phyloP scores from a whole-genome alignment of 1,140 invertebrate genomes.

The Lasioglossum baleicum region DNA sequence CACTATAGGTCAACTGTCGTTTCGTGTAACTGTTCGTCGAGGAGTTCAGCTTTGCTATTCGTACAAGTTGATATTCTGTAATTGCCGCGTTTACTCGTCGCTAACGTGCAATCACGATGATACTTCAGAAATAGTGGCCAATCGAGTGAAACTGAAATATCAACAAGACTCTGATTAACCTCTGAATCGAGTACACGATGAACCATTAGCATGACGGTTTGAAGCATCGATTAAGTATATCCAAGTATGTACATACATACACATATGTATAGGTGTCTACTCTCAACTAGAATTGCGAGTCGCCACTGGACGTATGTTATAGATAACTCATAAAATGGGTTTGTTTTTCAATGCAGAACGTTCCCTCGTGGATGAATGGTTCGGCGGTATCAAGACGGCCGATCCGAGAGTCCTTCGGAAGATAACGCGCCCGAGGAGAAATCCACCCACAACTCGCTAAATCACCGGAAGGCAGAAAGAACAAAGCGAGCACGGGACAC shows the following conservation, averaged over 20 bases:
- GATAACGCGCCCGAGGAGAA: constrained; percentile 28
- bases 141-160: constrained; percentile 16
- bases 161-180: constrained; percentile 32
- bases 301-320: no score
- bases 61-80: background rate
- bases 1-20: background rate
- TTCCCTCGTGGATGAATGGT: background rate
- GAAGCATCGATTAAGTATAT: background rate
- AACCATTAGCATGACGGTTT: background rate
- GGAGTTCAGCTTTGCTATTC: background rate
- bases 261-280: no score
- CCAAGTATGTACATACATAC: no score
- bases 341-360: no score
- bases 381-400: constrained; percentile 2
- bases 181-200: constrained; percentile 4
- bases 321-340: no score
- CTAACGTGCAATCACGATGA: background rate
- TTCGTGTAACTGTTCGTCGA: no score
- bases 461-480: constrained; percentile 51
- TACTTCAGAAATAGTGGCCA: background rate
- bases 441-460: constrained; percentile 63
- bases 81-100: background rate
- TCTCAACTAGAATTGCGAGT: no score
- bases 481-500: constrained; percentile 22
- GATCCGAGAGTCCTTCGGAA: background rate